These are phyloP conservation scores for Teleopsis dalmanni DNA, from an alignment of 1,140 invertebrate species.

Conservation along the genomic window DNA sequence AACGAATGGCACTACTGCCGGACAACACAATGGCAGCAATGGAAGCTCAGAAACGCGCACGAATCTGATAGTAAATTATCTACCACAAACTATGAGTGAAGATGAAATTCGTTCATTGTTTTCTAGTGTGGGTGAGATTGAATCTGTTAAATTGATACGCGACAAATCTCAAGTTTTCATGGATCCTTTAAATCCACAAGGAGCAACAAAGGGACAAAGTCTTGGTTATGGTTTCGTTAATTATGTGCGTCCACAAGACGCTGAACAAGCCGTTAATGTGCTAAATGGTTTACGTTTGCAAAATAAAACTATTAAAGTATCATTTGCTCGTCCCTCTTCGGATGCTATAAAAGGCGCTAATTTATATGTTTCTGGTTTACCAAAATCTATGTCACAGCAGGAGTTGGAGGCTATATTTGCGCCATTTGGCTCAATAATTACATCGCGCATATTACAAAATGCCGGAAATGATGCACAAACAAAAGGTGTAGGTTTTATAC, in stretches of 20 bases:
- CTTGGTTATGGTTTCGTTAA: slow-evolving; percentile 87
- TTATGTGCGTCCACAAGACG: slow-evolving; percentile 73
- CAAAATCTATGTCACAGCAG: slow-evolving; percentile 76
- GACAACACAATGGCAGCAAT: slow-evolving; percentile 33
- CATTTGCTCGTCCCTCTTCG: slow-evolving; percentile 77
- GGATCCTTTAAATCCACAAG: slow-evolving; percentile 41
- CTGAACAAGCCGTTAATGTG: slow-evolving; percentile 79
- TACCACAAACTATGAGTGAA: slow-evolving; percentile 88
- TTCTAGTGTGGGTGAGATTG: slow-evolving; percentile 78
- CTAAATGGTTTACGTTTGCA: slow-evolving; percentile 79
- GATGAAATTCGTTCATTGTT: slow-evolving; percentile 81
- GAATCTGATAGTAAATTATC: slow-evolving; percentile 86
- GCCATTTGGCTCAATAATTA: slow-evolving; percentile 76
- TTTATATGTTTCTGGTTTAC: slow-evolving; percentile 78
- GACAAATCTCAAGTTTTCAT: slow-evolving; percentile 71
- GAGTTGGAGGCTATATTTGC: slow-evolving; percentile 76
- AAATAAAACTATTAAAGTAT: slow-evolving; percentile 88
- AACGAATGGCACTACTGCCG: slow-evolving; percentile 22
- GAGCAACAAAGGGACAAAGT: slow-evolving; percentile 61
- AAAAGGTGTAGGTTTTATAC: slow-evolving; percentile 56
- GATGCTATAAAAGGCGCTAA: slow-evolving; percentile 87
- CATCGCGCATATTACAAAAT: slow-evolving; percentile 77
- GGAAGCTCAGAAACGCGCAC: slow-evolving; percentile 47
- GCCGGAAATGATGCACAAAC: slow-evolving; percentile 46
- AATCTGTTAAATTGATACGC: slow-evolving; percentile 82